phyloP scores from a whole-genome alignment of 2,797 vertebrate genomes.

The Atherinosoma microstoma region DNA sequence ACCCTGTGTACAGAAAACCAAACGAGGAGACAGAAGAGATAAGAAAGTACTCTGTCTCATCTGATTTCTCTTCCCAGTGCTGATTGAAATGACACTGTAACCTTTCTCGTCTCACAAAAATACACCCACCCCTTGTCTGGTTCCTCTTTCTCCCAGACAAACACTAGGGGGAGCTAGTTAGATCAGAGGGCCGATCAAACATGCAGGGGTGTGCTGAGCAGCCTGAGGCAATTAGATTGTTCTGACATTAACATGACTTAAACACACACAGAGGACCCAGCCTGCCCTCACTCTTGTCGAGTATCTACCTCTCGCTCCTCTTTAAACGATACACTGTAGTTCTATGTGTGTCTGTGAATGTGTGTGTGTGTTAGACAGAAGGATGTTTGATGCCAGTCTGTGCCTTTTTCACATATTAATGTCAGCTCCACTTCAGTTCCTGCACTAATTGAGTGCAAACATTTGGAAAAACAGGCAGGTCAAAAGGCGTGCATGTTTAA shows the following conservation, averaged over 20 bases:
- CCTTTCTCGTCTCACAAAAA: constrained; percentile 25
- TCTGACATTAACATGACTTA: constrained; percentile 20
- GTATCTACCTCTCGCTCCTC: constrained; percentile 84
- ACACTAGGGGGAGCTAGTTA: constrained; percentile 59
- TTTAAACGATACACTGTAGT: constrained; percentile 76
- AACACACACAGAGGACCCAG: constrained; percentile 29
- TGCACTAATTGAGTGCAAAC: not conserved
- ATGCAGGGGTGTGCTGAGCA: constrained; percentile 6
- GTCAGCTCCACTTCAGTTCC: not conserved
- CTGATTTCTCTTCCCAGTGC: constrained; percentile 18
- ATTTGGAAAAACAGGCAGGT: not conserved
- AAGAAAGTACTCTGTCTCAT: constrained; percentile 18
- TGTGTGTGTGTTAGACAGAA: constrained; percentile 27
- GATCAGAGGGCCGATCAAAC: constrained; percentile 21
- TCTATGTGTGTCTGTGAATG: constrained; percentile 41
- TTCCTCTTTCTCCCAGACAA: constrained; percentile 37
- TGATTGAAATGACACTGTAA: constrained; percentile 71
- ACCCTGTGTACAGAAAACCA: constrained; percentile 58
- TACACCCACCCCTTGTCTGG: constrained; percentile 22
- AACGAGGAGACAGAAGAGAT: constrained; percentile 36
- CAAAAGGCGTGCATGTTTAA: not conserved
- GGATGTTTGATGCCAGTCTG: constrained; percentile 12
- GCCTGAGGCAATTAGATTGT: constrained; percentile 16
- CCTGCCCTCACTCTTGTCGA: constrained; percentile 63
- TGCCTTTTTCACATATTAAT: constrained; percentile 6